Conservation (phyloP, 2,888 invertebrate species). For the Allolobophora icterica region DNA sequence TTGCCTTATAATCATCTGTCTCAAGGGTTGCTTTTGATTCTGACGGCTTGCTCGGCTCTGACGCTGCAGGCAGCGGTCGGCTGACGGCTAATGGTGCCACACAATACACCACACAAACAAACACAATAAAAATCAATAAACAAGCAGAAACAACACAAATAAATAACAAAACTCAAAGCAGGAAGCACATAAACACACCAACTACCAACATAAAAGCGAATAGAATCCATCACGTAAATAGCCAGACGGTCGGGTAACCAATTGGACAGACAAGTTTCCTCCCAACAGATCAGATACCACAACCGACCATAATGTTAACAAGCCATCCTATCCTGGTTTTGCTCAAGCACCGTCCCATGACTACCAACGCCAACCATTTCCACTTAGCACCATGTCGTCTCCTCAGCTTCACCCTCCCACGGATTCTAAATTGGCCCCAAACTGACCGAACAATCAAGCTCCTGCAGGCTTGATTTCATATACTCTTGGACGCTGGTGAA, state of each 20-base stretch:
- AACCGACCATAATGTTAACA: neutral
- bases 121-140: neutral
- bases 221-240: too few species aligned
- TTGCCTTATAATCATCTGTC: conserved; percentile 23
- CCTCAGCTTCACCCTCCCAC: too few species aligned
- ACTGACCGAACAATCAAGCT: too few species aligned
- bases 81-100: neutral
- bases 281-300: neutral
- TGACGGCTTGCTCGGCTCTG: neutral
- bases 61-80: neutral
- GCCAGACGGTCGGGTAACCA: neutral
- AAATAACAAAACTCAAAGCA: too few species aligned
- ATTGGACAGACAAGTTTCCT: neutral
- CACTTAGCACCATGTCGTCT: too few species aligned
- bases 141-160: neutral
- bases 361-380: too few species aligned
- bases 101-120: neutral
- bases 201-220: neutral
- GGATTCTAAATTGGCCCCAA: too few species aligned
- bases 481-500: too few species aligned
- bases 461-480: too few species aligned
- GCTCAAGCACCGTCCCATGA: too few species aligned
- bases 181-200: too few species aligned
- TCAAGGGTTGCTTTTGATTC: conserved; percentile 19
- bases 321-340: too few species aligned